Evolutionary conservation across 1,140 invertebrate genomes (phyloP), one percentile per base, ranked within the genome.

Genomic region (Sesamia nonagrioides): DNA sequence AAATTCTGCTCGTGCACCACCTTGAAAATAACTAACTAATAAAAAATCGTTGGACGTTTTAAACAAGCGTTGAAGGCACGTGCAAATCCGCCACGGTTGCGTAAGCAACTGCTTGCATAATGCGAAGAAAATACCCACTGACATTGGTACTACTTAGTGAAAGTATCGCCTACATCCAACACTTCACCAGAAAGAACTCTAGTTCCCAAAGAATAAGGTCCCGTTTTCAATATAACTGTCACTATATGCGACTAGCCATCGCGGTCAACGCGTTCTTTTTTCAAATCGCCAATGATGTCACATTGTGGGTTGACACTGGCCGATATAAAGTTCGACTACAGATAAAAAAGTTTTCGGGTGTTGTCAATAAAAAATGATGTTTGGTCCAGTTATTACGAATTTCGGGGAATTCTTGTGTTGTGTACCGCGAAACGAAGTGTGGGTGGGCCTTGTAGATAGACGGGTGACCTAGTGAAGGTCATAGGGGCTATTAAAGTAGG

Each of bases 101-200:
- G 90, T 87, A 89, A 89, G 82, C 60, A 84, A 66, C 61, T 63
- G 61, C 79, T 89, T 90, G 85, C 85, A 86, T 88, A 88, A 91
- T 84, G 75, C 81, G 82, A 86, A 88, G 89, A 90, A 89, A 90
- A 91, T 89, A 89, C 72, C 86, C 60, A 63, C 37, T 91, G 90
- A 91, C 90, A 91, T 91, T 91, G 90, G 87, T 87, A 91, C 84
- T 90, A 89, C 86, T 87, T 87, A 91, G 90, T 90, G 90, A 91
- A 90, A 90, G 90, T 90, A 87, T 83, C 78, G 69, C 82, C 84
- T 86, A 87, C 50, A 81, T 76, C 56, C 48, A 27, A 40, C 18
- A 69, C 9, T 54, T 68, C 17, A 27, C 75, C 17, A 80, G 76
- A 79, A 58, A 17, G 33, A 58, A 83, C 54, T 75, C 50, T 87